Evolutionary conservation across 2,888 invertebrate genomes (phyloP).

Genomic region (Prenolepis imparis): DNA sequence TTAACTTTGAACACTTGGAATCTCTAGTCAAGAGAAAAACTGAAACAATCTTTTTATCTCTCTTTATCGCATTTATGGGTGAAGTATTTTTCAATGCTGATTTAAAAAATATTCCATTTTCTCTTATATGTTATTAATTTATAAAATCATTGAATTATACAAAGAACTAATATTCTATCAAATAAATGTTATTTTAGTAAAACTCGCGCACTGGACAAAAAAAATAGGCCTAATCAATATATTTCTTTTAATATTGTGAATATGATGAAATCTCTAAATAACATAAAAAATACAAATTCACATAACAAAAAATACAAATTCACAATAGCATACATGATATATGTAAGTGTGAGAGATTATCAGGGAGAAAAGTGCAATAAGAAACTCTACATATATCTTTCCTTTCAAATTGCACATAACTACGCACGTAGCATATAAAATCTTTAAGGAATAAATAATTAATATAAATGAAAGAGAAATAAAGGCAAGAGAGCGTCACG

Average conservation of each 20-base stretch:
- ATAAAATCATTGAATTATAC: neutral
- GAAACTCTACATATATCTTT: neutral
- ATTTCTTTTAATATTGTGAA: neutral
- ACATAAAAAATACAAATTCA: neutral
- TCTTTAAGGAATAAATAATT: neutral
- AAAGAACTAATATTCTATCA: conserved; percentile 18
- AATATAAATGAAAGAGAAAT: conserved; percentile 13
- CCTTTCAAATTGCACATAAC: neutral
- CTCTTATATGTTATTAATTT: neutral
- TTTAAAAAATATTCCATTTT: neutral
- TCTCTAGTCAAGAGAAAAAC: conserved; percentile 60
- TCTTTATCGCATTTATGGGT: neutral
- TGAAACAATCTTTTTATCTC: neutral
- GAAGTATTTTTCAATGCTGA: conserved; percentile 32
- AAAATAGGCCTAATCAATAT: neutral
- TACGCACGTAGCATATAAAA: neutral
- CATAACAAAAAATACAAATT: neutral
- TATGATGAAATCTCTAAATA: conserved; percentile 9
- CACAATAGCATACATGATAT: neutral
- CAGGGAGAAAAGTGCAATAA: neutral
- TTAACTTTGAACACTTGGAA: conserved; percentile 83
- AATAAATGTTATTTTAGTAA: conserved; percentile 46
- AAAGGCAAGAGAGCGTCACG: neutral
- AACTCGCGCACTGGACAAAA: neutral
- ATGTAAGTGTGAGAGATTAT: neutral